phyloP scores from a whole-genome alignment of 2,113 vertebrate genomes.

The Pterocles orientalis region DNA sequence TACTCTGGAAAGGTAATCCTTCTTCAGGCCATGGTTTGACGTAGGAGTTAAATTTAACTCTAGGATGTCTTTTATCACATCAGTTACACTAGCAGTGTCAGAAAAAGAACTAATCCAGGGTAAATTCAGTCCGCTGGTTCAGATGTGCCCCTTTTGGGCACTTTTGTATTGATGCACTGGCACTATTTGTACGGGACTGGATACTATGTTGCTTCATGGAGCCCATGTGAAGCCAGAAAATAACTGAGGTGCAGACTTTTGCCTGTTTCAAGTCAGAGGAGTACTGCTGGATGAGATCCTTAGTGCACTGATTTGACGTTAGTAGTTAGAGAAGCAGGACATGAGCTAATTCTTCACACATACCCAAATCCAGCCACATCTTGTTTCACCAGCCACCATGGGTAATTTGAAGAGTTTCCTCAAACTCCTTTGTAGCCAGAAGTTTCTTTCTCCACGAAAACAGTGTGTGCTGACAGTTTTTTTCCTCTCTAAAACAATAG shows the following conservation, averaged over 20 bases:
- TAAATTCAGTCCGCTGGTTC: neutral
- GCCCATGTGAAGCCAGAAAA: neutral
- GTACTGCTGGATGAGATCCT: neutral
- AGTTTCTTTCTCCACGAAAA: neutral
- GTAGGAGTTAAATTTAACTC: neutral
- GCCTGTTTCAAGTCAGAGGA: neutral
- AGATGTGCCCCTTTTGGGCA: neutral
- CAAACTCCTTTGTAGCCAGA: neutral
- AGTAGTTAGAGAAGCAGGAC: neutral
- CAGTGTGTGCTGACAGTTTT: neutral
- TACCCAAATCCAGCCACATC: neutral
- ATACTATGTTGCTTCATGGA: neutral
- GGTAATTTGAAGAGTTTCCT: neutral
- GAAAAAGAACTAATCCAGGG: neutral
- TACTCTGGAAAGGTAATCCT: neutral
- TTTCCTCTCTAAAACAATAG: neutral
- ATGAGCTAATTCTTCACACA: neutral
- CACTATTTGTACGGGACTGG: neutral
- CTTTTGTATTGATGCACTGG: neutral
- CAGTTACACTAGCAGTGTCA: neutral
- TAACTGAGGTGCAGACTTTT: fast-evolving
- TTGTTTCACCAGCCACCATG: neutral
- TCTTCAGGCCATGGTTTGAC: fast-evolving
- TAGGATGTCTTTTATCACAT: neutral
- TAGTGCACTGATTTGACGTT: neutral